These are phyloP conservation scores for Drosophila bipectinata DNA, from an alignment of 1,140 invertebrate genomes.

Conservation along the genomic window DNA sequence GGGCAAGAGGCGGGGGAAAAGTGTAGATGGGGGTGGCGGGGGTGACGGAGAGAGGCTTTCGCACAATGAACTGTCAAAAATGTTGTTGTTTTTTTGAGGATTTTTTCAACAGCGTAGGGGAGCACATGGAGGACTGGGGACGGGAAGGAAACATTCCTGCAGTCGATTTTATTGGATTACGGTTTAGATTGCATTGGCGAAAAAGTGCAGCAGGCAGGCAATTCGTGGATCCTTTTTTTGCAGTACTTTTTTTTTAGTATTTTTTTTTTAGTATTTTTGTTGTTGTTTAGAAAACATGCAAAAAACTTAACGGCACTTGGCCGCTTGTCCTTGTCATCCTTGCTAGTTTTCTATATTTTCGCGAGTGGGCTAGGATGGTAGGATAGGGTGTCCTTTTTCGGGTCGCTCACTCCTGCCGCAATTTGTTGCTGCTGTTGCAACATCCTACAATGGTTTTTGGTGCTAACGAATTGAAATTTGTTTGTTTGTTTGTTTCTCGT, in stretches of 20 bases:
- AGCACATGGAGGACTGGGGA: neutral
- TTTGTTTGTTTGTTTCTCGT: conserved; percentile 59
- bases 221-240: conserved; percentile 1
- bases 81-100: conserved; percentile 42
- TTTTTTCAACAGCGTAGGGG: conserved; percentile 20
- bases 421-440: conserved; percentile 25
- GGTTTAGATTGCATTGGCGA: conserved; percentile 76
- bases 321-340: conserved; percentile 59
- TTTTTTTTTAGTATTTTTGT: conserved; percentile 12
- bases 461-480: conserved; percentile 76
- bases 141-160: conserved; percentile 53
- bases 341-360: conserved; percentile 2
- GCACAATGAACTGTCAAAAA: conserved; percentile 77
- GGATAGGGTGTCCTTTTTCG: conserved; percentile 19
- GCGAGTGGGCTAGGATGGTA: too few relatives aligned
- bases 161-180: conserved; percentile 81
- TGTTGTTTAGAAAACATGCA: conserved; percentile 79
- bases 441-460: conserved; percentile 43
- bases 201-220: conserved; percentile 58
- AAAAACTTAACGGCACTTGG: conserved; percentile 66
- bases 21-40: neutral
- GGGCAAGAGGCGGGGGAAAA: neutral
- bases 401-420: conserved; percentile 33
- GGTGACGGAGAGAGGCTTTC: conserved; percentile 9
- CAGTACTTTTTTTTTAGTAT: neutral